Percentiles rank a stretch among this genome's conserved stretches.
Evolutionary conservation across 1,140 invertebrate species (phyloP).

Genomic region (Orius laevigatus): DNA sequence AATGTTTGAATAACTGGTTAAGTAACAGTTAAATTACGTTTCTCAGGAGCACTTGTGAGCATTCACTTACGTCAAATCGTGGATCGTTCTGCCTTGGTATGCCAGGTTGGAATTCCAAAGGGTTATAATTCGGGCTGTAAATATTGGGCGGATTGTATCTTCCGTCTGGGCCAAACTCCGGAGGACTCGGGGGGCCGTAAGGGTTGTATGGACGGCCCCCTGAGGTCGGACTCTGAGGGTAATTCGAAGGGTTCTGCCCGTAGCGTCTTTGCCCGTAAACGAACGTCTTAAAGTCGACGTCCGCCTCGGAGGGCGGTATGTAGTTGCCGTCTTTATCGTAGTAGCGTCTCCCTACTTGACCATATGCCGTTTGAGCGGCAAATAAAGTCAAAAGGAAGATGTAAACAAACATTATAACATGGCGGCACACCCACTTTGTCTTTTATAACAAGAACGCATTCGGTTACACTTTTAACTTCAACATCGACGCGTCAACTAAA

Average conservation of each 20-base stretch:
- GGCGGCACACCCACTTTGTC: no score
- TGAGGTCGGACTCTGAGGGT: not conserved
- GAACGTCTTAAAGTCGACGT: slow-evolving; percentile 11
- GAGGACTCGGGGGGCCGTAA: not conserved
- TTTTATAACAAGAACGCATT: no score
- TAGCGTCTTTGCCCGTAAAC: slow-evolving; percentile 8
- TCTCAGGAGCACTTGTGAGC: not conserved
- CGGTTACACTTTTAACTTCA: no score
- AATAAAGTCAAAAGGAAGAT: no score
- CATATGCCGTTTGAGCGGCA: not conserved
- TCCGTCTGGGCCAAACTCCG: slow-evolving; percentile 1
- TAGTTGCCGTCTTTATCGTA: slow-evolving; percentile 9
- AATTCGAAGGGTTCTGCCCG: not conserved
- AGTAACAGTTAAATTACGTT: not conserved
- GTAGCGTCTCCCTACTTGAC: not conserved
- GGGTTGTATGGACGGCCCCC: not conserved
- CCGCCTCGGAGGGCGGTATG: slow-evolving; percentile 1
- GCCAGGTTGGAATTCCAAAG: not conserved
- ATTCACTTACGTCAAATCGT: slow-evolving; percentile 6
- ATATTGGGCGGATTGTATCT: not conserved
- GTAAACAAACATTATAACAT: no score
- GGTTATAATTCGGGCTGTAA: slow-evolving; percentile 11
- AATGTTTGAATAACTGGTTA: no score
- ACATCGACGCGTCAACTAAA: no score
- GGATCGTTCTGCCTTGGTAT: slow-evolving; percentile 3